Evolutionary conservation across 53 echinoderm and acorn worm species (phyloP), one percentile per base, ranked within the genome.

Genomic region (Patiria pectinifera): DNA sequence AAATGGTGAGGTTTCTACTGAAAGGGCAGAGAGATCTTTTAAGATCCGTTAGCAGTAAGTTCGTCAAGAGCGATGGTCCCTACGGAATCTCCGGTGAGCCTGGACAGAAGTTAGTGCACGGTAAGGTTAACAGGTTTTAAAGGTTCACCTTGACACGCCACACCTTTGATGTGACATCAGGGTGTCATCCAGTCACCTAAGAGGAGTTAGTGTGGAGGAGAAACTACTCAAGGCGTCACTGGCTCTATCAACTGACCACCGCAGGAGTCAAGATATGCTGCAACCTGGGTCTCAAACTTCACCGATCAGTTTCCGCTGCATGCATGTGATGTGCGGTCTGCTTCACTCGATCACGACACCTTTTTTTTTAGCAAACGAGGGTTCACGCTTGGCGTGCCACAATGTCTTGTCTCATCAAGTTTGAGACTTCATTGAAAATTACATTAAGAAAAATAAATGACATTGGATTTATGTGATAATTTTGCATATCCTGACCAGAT

Each of bases 191-290:
- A 69, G 85, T 66, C 85, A 85, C 45, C 85, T 69, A 66, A 85
- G 85, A 85, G 85, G 63, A 69, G 11, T 69, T 44, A 14, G 69
- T 45, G 69, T 85, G 26, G 69, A 14, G 35, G 66, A 63, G 16
- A 70, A 66, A 85, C 62, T 45, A 85, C 85, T 66, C 23, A 85
- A 85, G 85, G 85, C 46, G 45, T 35, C 47, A 26, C 70, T 69
- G 85, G 85, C 66, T 85, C 85, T 70, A 45, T 63, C 85, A 85
- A 69, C 85, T 85, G 45, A 85, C 60, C 53, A 43, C 26, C 46
- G 4, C 26, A 66, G 74, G 74, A 23, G 74, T 70, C 79, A 45
- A 85, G 19, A 45, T 66, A 19, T 43, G 60, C 45, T 45, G 16
- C 62, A 16, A 23, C 44, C 19, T 3, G 19, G 44, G 19, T 66